Evolutionary conservation across 2,797 vertebrate genomes (phyloP), one percentile per base, ranked within the genome.

Genomic region (Coluber constrictor): DNA sequence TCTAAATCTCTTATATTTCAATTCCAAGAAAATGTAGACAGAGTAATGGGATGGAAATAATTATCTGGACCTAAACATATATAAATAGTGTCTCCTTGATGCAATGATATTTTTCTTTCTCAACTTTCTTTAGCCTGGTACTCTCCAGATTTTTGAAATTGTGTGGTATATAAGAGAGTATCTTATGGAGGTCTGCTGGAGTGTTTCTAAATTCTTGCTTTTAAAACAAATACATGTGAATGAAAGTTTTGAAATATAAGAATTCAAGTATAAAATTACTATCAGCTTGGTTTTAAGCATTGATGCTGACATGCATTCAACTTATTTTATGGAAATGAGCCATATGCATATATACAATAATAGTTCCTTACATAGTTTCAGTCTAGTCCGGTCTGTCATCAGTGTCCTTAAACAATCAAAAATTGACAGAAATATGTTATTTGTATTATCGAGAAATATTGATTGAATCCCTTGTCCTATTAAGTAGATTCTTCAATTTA

Each of bases 321-420:
- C 2, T 63, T 57, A 27, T 87, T 92, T 51, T 57, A 6, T 27
- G 59, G 61, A 70, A 70, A 86, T 20, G 8, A 79, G 5, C 3
- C 56, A 20, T 83, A 47, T 79, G 27, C 60, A 5, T 51, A 43
- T 79, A 87, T 90, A 47, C 25, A 92, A 32, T 87, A 2, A 56
- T 61, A 10, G 4, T 47, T 56, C 25, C 25, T 94, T 92, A 93
- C 93, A 95, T 90, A 79, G 27, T 55, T 94, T 95, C 95, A 90
- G 94, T 90, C 88, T 59, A 29, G 93, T 90, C 86, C 1, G 47
- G 47, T 51, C 95, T 94, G 95, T 96, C 96, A 97, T 96, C 96
- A 79, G 96, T 95, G 91, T 59, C 70, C 54, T 55, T n/a, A 70
- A 1, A n/a, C 90, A 59, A 92, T 29, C 18, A 88, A 95, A 96